A percentile compares a stretch with the other conserved stretches of the same genome.
These are phyloP conservation scores for Copsychus sechellarum DNA, from an alignment of 2,113 vertebrate genomes.

Conservation along the genomic window DNA sequence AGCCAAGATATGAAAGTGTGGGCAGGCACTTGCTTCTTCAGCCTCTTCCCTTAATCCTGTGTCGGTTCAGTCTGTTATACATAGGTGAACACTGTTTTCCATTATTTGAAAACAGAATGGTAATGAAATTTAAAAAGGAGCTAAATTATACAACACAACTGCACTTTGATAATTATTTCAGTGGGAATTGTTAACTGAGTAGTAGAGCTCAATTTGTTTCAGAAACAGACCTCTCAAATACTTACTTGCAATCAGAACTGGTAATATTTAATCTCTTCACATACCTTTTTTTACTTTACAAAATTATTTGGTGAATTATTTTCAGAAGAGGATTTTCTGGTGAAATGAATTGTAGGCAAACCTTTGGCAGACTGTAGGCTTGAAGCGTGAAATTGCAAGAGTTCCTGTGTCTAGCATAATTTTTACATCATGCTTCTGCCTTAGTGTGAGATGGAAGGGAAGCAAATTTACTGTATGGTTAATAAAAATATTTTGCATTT, in stretches of 20 bases:
- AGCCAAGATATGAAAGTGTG: background rate
- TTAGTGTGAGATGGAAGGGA: background rate
- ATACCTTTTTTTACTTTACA: background rate
- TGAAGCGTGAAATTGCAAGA: background rate
- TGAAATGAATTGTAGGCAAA: background rate
- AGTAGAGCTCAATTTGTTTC: background rate
- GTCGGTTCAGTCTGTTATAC: background rate
- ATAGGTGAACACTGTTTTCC: background rate
- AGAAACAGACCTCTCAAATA: background rate
- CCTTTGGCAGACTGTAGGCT: background rate
- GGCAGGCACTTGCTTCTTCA: background rate
- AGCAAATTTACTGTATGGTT: background rate
- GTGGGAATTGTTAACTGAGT: background rate
- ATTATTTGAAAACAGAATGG: slow-evolving; percentile 3
- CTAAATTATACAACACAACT: background rate
- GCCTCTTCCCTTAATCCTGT: background rate
- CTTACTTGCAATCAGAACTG: background rate
- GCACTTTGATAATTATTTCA: background rate
- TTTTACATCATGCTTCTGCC: background rate
- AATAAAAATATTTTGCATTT: background rate
- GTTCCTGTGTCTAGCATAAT: background rate
- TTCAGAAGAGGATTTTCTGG: background rate
- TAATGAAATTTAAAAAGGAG: background rate
- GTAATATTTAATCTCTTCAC: background rate
- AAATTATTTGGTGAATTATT: background rate